These are phyloP conservation scores for Hemibagrus guttatus DNA, from an alignment of 2,797 vertebrate species.

Conservation along the genomic window DNA sequence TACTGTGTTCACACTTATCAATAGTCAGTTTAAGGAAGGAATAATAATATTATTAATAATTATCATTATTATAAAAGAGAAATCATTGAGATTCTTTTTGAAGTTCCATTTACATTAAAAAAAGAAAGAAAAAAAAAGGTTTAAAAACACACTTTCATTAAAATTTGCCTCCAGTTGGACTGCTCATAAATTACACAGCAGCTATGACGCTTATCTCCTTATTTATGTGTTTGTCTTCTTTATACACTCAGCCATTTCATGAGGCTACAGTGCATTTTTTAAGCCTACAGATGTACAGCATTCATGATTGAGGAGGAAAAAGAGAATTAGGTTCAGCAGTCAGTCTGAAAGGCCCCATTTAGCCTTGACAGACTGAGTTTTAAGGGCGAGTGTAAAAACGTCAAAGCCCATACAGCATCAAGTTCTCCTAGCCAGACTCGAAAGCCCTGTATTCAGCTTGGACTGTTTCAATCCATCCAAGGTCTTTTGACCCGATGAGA, in stretches of 20 bases:
- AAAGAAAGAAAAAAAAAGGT: not conserved
- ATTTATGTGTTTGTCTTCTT: constrained; percentile 71
- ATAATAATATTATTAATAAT: no score
- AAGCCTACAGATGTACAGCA: constrained; percentile 58
- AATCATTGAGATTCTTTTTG: not conserved
- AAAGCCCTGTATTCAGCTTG: constrained; percentile 63
- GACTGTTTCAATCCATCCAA: constrained; percentile 38
- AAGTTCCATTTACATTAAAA: not conserved
- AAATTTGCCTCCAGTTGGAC: constrained; percentile 41
- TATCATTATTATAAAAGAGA: not conserved
- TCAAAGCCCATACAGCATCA: constrained; percentile 67
- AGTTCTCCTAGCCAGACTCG: constrained; percentile 65
- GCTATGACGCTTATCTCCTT: constrained; percentile 60
- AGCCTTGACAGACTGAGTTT: constrained; percentile 64
- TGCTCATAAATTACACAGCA: constrained; percentile 53
- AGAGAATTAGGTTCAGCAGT: constrained; percentile 54
- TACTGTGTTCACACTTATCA: not conserved
- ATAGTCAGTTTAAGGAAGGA: no score
- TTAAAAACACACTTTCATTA: not conserved
- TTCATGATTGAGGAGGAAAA: constrained; percentile 60
- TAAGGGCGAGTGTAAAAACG: constrained; percentile 71
- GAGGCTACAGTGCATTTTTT: constrained; percentile 58
- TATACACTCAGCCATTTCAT: constrained; percentile 64
- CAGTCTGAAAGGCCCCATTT: constrained; percentile 72
- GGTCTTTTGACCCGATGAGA: constrained; percentile 19